Evolutionary conservation across 2,888 invertebrate genomes (phyloP), one percentile per base, ranked within the genome.

Genomic region (Thereva unica): DNA sequence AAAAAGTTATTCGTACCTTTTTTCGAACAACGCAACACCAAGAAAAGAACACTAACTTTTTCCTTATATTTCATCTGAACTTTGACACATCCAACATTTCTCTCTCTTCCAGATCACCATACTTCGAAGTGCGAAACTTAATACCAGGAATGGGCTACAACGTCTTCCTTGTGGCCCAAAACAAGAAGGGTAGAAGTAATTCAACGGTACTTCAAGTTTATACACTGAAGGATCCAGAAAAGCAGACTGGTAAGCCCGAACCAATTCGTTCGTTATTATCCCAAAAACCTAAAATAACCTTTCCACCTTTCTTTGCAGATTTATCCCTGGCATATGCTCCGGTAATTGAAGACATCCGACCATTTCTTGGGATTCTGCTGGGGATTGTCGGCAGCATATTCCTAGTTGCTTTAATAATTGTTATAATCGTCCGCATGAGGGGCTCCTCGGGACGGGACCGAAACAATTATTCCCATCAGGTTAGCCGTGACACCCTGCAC

Each of bases 171-270:
- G 87, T 88, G 73, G 88, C 90, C 50, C 85, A 86, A 75, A 91
- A 91, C 78, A 84, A 83, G 74, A 91, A 90, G 76, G 91, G 91
- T 50, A 83, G 85, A 63, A 90, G 90, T 79, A 86, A 86, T 72
- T 83, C 85, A 52, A 84, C 85, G 56, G 83, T 84, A 52, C 79
- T 91, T 63, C 86, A 86, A 73, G 87, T 89, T n/a, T 87, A 85
- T 73, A 91, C 90, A 1, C 80, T 89, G 54, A 89, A 89, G 79
- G 86, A 88, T 69, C 89, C 89, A 34, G 89, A 89, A 76, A 87
- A 88, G 77, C 87, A 88, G 76, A 88, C 87, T 77, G 89, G 89
- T 87, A 75, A 77, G 23, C 23, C 23, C 23, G 2, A 23, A 23
- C 23, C 23, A 75, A 74, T 55, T 40, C 10, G 42, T 52, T 37